These are phyloP conservation scores for Cheilosia grossa DNA, from an alignment of 2,888 invertebrate genomes.

Conservation along the genomic window DNA sequence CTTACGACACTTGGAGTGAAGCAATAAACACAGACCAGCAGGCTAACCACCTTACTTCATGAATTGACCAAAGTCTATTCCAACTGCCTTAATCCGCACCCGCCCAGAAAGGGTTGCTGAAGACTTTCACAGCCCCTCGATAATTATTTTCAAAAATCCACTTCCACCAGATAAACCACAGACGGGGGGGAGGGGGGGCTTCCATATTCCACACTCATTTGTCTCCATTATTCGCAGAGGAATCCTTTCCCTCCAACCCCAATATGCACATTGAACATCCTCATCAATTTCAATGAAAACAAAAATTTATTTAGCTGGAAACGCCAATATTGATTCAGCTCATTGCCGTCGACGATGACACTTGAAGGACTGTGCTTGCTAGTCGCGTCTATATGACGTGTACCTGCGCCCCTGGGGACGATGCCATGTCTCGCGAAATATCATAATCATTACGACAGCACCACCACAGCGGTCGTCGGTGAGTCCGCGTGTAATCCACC, in stretches of 20 bases:
- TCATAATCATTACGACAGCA: slow-evolving; percentile 60
- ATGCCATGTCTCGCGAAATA: slow-evolving; percentile 19
- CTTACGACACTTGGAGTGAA: too few relatives aligned
- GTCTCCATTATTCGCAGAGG: background rate
- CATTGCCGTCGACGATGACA: slow-evolving; percentile 56
- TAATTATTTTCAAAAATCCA: too few relatives aligned
- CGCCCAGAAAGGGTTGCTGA: too few relatives aligned
- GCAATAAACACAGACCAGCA: too few relatives aligned
- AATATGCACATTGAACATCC: background rate
- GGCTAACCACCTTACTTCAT: too few relatives aligned
- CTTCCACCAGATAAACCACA: background rate
- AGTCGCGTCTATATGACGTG: slow-evolving; percentile 14
- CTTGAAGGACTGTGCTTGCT: slow-evolving; percentile 54
- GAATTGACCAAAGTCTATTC: too few relatives aligned
- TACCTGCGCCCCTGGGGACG: too few relatives aligned
- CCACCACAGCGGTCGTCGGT: background rate
- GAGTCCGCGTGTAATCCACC: slow-evolving; percentile 53
- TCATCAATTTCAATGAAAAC: slow-evolving; percentile 63
- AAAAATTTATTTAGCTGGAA: slow-evolving; percentile 66
- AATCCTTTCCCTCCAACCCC: background rate
- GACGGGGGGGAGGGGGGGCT: background rate
- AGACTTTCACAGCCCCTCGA: too few relatives aligned
- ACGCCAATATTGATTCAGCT: slow-evolving; percentile 72
- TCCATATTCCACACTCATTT: slow-evolving; percentile 6
- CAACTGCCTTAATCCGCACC: too few relatives aligned